A percentile compares a stretch with the other conserved stretches of the same genome.
Evolutionary conservation across 2,888 invertebrate genomes (phyloP).

Genomic region (Omphaloscelis lunosa): DNA sequence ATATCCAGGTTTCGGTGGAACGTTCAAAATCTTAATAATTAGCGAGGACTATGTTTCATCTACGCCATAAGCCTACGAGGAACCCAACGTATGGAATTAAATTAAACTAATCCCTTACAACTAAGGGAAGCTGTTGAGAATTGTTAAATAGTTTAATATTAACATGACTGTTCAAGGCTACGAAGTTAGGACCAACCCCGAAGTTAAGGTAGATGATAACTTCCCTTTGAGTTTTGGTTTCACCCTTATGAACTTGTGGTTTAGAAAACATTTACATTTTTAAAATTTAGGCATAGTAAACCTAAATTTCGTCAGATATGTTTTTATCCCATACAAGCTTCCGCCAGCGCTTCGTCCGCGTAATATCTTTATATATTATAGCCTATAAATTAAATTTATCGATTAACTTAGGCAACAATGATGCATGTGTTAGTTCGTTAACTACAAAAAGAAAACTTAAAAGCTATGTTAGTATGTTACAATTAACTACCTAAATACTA

Average conservation of each 20-base stretch:
- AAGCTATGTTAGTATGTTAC: too few species aligned
- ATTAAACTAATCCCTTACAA: conserved; percentile 31
- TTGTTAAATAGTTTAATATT: conserved; percentile 42
- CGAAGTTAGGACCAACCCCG: not conserved
- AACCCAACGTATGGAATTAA: conserved; percentile 25
- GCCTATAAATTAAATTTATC: too few species aligned
- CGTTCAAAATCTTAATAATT: not conserved
- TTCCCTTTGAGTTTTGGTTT: not conserved
- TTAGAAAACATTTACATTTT: not conserved
- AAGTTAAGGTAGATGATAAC: not conserved
- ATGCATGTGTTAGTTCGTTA: too few species aligned
- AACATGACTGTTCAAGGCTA: conserved; percentile 22
- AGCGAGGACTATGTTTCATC: not conserved
- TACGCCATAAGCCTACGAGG: conserved; percentile 3
- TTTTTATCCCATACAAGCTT: too few species aligned
- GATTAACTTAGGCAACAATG: too few species aligned
- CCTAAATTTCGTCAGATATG: too few species aligned
- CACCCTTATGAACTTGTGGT: not conserved
- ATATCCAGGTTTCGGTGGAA: too few species aligned
- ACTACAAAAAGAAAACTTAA: too few species aligned
- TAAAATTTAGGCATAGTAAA: too few species aligned
- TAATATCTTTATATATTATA: too few species aligned
- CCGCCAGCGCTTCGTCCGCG: too few species aligned
- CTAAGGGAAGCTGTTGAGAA: conserved; percentile 11
- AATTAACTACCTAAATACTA: too few species aligned